Conservation (phyloP, 2,113 vertebrate species). For the Promerops cafer region DNA sequence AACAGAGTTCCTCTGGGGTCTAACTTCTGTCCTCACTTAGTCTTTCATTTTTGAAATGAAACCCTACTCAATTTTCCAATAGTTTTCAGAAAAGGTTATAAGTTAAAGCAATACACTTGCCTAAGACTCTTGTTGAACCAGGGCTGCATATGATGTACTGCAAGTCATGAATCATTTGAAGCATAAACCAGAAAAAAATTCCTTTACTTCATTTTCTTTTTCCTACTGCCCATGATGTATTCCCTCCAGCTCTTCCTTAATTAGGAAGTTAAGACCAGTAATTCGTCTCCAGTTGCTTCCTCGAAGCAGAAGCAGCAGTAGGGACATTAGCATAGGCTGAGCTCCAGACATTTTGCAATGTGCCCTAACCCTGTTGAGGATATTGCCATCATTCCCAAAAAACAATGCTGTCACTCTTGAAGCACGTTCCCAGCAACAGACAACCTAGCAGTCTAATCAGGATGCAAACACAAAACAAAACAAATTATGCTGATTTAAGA, state of each 20-base stretch:
- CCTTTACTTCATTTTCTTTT: not conserved
- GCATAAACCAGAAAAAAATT: conserved; percentile 10
- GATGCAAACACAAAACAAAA: not conserved
- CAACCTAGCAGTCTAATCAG: not conserved
- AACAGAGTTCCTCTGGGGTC: not conserved
- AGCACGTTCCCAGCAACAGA: not conserved
- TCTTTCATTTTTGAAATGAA: not conserved
- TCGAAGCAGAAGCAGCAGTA: not conserved
- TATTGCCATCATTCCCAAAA: not conserved
- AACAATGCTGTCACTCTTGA: not conserved
- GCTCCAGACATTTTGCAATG: not conserved
- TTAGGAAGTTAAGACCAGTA: conserved; percentile 46
- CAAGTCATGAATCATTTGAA: conserved; percentile 36
- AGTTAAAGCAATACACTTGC: conserved; percentile 51
- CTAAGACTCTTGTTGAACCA: not conserved
- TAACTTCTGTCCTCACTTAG: not conserved
- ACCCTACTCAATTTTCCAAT: not conserved
- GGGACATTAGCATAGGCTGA: not conserved
- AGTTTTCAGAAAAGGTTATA: conserved; percentile 28
- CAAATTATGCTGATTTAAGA: not conserved
- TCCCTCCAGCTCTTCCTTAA: conserved; percentile 36
- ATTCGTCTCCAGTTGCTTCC: conserved; percentile 41
- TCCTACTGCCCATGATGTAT: conserved; percentile 24
- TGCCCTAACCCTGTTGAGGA: not conserved
- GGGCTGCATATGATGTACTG: not conserved